Evolutionary conservation across 2,797 vertebrate genomes (phyloP), one percentile per base, ranked within the genome.

Genomic region (Lerista edwardsae): DNA sequence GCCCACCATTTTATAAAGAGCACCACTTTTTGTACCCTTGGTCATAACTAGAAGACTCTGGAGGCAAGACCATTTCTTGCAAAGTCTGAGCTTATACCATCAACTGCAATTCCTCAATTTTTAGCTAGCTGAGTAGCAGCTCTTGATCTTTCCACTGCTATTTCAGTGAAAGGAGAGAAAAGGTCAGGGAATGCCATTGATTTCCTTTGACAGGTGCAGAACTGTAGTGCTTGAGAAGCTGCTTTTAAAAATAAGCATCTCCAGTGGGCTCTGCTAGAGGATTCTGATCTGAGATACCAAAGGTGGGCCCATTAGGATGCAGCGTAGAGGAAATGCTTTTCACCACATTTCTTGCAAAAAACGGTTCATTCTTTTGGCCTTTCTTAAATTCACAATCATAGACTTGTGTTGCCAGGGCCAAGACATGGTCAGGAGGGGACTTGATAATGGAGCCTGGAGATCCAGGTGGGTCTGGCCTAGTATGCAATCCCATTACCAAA

Each of bases 131-230:
- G 82, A 76, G 51, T 55, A 87, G 72, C 65, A 76, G 72, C 44
- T 84, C 65, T 91, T 92, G 39, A 80, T 85, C 89, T 91, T 83
- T 90, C 41, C n/a, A 27, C 41, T 80, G 69, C 80, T 47, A 11
- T 86, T 88, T 76, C 73, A 81, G 47, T 59, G 59, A 84, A 79
- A 51, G 68, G 76, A 51, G 75, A 23, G n/a, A 84, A 87, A 85
- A 88, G 10, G 0, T 8, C 59, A 87, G 17, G 51, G 75, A 82
- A 88, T 73, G 34, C 34, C 74, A 25, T 51, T 78, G 74, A 19
- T 19, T 34, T 9, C 82, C 75, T 84, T 25, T 69, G 44, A 44
- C 41, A 78, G 71, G 2, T 68, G 71, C 57, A 36, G 34, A 80
- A 31, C 36, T 77, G 67, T 69, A 0, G 0, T 57, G 29, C 19